Evolutionary conservation across 2,113 vertebrate species (phyloP).

Genomic region (Neodontobutis hainanensis): DNA sequence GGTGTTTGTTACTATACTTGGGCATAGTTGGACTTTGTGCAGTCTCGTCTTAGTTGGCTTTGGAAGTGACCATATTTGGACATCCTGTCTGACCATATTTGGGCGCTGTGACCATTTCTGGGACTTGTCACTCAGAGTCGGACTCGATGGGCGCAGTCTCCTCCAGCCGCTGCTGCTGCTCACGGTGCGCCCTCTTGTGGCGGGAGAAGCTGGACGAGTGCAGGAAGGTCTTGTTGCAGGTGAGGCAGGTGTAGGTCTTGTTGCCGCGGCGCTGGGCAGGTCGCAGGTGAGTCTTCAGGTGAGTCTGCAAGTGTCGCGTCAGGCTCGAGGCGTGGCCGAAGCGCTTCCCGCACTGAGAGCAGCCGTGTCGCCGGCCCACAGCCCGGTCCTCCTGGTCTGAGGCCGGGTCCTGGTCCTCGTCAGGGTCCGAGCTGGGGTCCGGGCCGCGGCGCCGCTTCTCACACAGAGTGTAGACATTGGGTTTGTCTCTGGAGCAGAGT

Average conservation of each 20-base stretch:
- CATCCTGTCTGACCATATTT: slow-evolving; percentile 6
- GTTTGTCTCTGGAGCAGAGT: slow-evolving; percentile 80
- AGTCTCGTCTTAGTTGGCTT: slow-evolving; percentile 18
- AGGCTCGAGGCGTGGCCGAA: slow-evolving; percentile 77
- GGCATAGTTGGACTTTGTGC: background rate
- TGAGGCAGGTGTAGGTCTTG: slow-evolving; percentile 74
- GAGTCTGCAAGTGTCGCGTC: slow-evolving; percentile 75
- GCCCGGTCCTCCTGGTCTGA: slow-evolving; percentile 41
- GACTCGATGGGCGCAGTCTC: slow-evolving; percentile 77
- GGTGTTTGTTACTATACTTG: too few species aligned
- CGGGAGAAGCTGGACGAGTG: slow-evolving; percentile 80
- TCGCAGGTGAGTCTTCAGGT: slow-evolving; percentile 59
- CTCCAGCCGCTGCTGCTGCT: slow-evolving; percentile 65
- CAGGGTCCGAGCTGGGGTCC: slow-evolving; percentile 18
- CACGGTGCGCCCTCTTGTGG: slow-evolving; percentile 79
- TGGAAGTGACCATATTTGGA: slow-evolving; percentile 22
- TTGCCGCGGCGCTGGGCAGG: slow-evolving; percentile 22
- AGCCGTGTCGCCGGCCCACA: slow-evolving; percentile 56
- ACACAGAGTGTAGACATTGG: slow-evolving; percentile 81
- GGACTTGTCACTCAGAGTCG: slow-evolving; percentile 71
- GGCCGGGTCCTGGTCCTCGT: slow-evolving; percentile 11
- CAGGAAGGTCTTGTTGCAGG: slow-evolving; percentile 80
- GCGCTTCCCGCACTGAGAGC: slow-evolving; percentile 71
- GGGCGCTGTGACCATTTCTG: background rate
- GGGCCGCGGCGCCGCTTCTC: slow-evolving; percentile 77